Base-by-base conservation (phyloP, 2,797 vertebrate genomes). In the Moxostoma hubbsi region DNA sequence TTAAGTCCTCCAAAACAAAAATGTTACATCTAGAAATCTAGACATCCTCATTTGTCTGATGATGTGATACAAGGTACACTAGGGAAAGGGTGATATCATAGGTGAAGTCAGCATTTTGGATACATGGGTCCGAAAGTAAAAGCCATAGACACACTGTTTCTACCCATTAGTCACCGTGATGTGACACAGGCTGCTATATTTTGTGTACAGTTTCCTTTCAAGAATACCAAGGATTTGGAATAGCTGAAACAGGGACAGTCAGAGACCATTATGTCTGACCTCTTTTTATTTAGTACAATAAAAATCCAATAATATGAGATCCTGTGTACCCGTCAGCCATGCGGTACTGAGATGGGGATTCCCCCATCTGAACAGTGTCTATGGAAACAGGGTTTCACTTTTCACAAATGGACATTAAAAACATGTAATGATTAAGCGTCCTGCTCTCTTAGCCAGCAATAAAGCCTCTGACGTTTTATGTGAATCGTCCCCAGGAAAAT, bases 321-420 rank as follows among this genome's bases (percentile, higher is more conserved):
- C 78, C 45, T 45, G 53, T 36, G 66, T 59, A 83, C 76, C 81
- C 24, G 51, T 75, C 59, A 65, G 74, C 62, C 15, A 65, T 69
- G 70, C 11, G 1, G 55, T 71, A 53, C 72, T 7, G 9, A 12
- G 58, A 68, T 81, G 75, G 83, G 86, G 77, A 86, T 79, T 83
- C 83, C 81, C 77, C 67, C 7, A 1, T 51, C 68, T 18, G 6
- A 70, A 58, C 36, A 4, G 47, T 81, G 59, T 79, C 59, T 15
- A 77, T 49, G 55, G 75, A 69, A 63, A 73, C 15, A 18, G 45
- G 49, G 74, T 82, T 76, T 85, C 74, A 53, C 53, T 84, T 83
- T 85, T 77, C 75, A 83, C 24, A 69, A 54, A 53, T 73, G 51
- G 54, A 49, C 7, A 16, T 51, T 68, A 73, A 50, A 77, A 12